Evolutionary conservation across 2,888 invertebrate species (phyloP), one percentile per base, ranked within the genome.

Genomic region (Hyposoter dolosus): DNA sequence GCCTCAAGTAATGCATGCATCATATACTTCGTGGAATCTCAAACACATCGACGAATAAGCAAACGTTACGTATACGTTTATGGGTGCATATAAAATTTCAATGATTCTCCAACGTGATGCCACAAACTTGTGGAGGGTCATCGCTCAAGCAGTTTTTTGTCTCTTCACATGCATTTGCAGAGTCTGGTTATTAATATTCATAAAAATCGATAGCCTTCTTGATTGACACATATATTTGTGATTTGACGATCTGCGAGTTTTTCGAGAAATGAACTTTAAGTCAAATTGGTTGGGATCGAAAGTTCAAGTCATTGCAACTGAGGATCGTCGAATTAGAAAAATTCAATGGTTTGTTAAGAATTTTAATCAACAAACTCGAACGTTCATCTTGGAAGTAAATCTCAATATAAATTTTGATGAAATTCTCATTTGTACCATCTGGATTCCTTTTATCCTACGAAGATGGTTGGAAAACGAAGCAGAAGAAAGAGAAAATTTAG

Each of bases 401-500:
- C 5, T 28, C 4, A 60, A 60, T 60, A 12, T 56, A 6, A 60
- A 60, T 28, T 10, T 60, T 15, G 60, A 60, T 60, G 7, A 28
- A 60, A 60, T 60, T 15, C 28, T 60, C 4, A 60, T 60, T 28
- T 15, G 60, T 3, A 28, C 28, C 15, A 15, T 15, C 28, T 60
- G 28, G 19, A 60, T 60, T 60, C 15, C 28, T 28, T 60, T 60
- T 60, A 15, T 15, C 1, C 5, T 28, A 0, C 1, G 15, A 45
- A 76, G 15, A 47, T 1, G 7, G 32, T 4, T 15, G 19, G 28
- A 12, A 19, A 47, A 77, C 40, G 50, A 60, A 68, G 17, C 56
- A 79, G 74, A 80, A 66, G 69, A 76, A 75, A 45, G 47, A 80
- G 50, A 74, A 86, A 87, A 86, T 83, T 72, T 86, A 76, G 87